These are phyloP conservation scores for Andrena trimmerana DNA, from an alignment of 2,888 invertebrate species.

Conservation along the genomic window DNA sequence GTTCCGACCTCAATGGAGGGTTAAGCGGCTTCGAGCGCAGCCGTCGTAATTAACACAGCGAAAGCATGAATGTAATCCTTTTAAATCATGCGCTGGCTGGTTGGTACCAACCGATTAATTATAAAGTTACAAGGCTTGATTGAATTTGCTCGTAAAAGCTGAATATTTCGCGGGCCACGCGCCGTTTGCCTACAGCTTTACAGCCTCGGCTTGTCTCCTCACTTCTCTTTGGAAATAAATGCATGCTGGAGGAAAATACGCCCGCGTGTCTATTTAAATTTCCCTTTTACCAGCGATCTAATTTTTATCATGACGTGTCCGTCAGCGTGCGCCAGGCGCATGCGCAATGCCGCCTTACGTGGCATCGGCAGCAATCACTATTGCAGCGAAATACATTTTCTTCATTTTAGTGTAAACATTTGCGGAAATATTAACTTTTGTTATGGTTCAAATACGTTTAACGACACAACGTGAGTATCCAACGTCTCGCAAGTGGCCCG, in stretches of 20 bases:
- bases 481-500: slow-evolving; percentile 3
- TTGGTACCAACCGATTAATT: slow-evolving; percentile 41
- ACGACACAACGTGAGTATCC: slow-evolving; percentile 77
- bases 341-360: slow-evolving; percentile 88
- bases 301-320: slow-evolving; percentile 79
- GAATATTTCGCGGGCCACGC: background rate
- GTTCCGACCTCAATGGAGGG: background rate
- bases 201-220: background rate
- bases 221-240: slow-evolving; percentile 26
- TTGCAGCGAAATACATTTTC: slow-evolving; percentile 77
- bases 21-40: background rate
- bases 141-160: background rate
- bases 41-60: background rate
- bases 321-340: slow-evolving; percentile 82
- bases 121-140: slow-evolving; percentile 16
- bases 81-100: slow-evolving; percentile 26
- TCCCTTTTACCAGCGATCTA: slow-evolving; percentile 42
- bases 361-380: slow-evolving; percentile 85
- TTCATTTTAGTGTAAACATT: slow-evolving; percentile 80
- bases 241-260: background rate
- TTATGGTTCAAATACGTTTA: slow-evolving; percentile 80
- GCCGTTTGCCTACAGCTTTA: background rate
- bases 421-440: slow-evolving; percentile 77
- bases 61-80: background rate
- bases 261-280: slow-evolving; percentile 4